Percentiles rank a stretch among this genome's conserved stretches.
Evolutionary conservation across 2,113 vertebrate species (phyloP).

Genomic region (Cathartes aura): DNA sequence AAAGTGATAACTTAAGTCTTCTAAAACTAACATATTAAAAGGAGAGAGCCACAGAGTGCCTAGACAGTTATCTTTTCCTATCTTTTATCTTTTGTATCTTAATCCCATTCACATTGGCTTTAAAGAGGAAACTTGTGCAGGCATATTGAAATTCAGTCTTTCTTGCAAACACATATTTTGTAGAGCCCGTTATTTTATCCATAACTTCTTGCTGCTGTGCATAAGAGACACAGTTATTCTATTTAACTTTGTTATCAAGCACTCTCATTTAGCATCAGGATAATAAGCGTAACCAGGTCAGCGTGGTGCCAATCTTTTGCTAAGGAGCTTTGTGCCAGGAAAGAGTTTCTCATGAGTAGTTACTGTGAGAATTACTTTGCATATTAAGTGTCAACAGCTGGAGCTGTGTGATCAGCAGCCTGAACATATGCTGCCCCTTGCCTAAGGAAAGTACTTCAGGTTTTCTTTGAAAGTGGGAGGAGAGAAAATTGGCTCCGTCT

Average conservation of each 20-base stretch:
- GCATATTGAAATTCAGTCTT: background rate
- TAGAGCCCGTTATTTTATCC: background rate
- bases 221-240: background rate
- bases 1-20: background rate
- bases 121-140: background rate
- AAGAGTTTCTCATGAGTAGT: background rate
- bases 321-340: background rate
- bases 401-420: background rate
- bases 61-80: background rate
- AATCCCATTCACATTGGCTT: background rate
- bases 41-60: background rate
- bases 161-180: background rate
- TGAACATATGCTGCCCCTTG: background rate
- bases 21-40: background rate
- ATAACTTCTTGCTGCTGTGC: background rate
- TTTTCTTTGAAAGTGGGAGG: background rate
- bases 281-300: background rate
- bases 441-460: background rate
- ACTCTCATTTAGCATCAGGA: background rate
- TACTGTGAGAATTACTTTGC: background rate
- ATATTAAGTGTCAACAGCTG: background rate
- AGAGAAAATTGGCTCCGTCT: background rate
- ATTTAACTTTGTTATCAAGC: background rate
- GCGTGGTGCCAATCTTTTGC: background rate
- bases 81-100: background rate